Conservation (phyloP, 1,140 invertebrate species). For the Acromyrmex heyeri region DNA sequence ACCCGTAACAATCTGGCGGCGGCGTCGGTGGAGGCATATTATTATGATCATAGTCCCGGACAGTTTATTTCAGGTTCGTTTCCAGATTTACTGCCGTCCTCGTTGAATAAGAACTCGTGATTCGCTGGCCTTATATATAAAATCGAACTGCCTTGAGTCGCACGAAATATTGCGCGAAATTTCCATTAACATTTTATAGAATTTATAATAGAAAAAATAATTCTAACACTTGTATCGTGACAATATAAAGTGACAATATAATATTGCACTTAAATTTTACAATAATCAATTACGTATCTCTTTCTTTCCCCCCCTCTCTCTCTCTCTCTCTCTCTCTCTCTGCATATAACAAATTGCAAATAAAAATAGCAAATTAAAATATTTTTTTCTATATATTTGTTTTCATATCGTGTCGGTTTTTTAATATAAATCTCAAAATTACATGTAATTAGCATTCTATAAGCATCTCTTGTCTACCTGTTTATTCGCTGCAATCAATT, state of each 20-base stretch:
- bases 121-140: constrained; percentile 48
- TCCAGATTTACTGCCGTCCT: constrained; percentile 79
- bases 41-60: constrained; percentile 78
- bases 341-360: neutral
- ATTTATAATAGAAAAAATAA: neutral
- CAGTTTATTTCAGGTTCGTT: constrained; percentile 84
- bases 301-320: neutral
- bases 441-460: neutral
- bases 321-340: neutral
- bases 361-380: neutral
- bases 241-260: neutral
- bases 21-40: constrained; percentile 79
- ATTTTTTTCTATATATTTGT: neutral
- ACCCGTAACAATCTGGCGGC: constrained; percentile 75
- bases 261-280: neutral
- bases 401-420: neutral
- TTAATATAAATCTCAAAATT: neutral
- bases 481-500: neutral
- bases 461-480: neutral
- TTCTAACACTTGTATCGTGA: neutral
- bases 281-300: neutral
- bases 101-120: constrained; percentile 74
- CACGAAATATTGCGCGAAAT: constrained; percentile 13
- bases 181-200: constrained; percentile 2
- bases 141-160: constrained; percentile 72